Base-by-base conservation (phyloP, 37 sponge, comb jelly and placozoan genomes). In the Theonella swinhoei region DNA sequence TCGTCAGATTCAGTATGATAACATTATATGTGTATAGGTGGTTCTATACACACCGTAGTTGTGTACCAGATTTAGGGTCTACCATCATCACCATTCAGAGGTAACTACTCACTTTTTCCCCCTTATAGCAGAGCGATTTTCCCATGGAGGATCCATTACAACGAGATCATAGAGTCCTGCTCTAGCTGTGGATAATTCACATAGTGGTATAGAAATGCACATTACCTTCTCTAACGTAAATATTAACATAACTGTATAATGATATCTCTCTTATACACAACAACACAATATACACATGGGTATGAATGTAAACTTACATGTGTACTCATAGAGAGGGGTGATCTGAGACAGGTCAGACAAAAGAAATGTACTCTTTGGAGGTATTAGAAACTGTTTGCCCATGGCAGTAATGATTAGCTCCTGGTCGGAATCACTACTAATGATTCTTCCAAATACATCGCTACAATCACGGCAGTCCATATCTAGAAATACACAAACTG, bases 91-190 rank as follows among this genome's bases (percentile, higher is more conserved):
- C n/a, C n/a, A n/a, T n/a, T n/a, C n/a, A n/a, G n/a, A n/a, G n/a
- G n/a, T n/a, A n/a, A n/a, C n/a, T n/a, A 36, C 70, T 65, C 79
- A 92, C 80, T 85, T 87, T 30, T 68, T 75, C 42, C 77, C 67
- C 85, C 94, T 70, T 29, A 73, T 84, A 28, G 80, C 87, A 22
- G 94, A 93, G 29, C 83, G 71, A 32, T 93, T 93, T 39, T 77
- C 87, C 94, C 94, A 93, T 0, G 94, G 94, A 30, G 94, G 94
- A 79, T 93, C 94, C 31, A 93, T 70, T 7, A 93, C 88, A 61
- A 90, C 67, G 26, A 86, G 54, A 64, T 88, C 70, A 59, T 80
- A 93, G 20, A 24, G 59, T 42, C 54, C 54, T 17, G 7, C 19
- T 19, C 25, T 28, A 36, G 39, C 72, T 71, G 39, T 20, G 7